These are phyloP conservation scores for Motacilla alba DNA, from an alignment of 2,113 vertebrate species.

Conservation along the genomic window DNA sequence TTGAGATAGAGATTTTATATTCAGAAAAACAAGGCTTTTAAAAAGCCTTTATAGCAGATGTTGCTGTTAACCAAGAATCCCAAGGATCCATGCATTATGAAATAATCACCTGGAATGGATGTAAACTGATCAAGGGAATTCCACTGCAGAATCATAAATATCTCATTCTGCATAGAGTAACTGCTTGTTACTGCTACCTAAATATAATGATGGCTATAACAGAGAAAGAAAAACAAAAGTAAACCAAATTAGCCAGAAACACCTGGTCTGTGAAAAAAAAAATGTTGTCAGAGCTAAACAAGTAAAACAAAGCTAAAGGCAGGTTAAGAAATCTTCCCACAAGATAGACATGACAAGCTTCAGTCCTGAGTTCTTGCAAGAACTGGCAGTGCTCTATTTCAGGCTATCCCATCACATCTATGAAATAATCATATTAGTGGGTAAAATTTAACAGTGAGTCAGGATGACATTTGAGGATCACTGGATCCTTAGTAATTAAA, in stretches of 20 bases:
- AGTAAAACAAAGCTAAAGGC: background rate
- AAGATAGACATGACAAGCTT: background rate
- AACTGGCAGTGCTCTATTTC: background rate
- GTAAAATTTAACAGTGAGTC: background rate
- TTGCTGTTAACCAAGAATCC: constrained; percentile 4
- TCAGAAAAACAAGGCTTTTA: constrained; percentile 26
- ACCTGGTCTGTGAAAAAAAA: background rate
- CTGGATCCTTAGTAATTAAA: background rate
- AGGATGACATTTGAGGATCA: background rate
- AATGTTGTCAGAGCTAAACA: background rate
- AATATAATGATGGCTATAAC: background rate
- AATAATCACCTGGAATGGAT: background rate
- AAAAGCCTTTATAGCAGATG: background rate
- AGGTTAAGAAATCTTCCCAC: background rate
- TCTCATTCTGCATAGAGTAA: background rate
- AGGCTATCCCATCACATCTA: background rate
- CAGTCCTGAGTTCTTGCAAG: background rate
- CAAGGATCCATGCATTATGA: background rate
- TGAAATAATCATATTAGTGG: background rate
- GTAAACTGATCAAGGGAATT: background rate
- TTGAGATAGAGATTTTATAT: background rate
- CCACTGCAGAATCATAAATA: background rate
- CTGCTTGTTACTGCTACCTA: background rate
- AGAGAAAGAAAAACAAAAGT: background rate
- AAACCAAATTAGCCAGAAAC: background rate